Conservation (phyloP, 2,888 invertebrate genomes). For the Blomia tropicalis region DNA sequence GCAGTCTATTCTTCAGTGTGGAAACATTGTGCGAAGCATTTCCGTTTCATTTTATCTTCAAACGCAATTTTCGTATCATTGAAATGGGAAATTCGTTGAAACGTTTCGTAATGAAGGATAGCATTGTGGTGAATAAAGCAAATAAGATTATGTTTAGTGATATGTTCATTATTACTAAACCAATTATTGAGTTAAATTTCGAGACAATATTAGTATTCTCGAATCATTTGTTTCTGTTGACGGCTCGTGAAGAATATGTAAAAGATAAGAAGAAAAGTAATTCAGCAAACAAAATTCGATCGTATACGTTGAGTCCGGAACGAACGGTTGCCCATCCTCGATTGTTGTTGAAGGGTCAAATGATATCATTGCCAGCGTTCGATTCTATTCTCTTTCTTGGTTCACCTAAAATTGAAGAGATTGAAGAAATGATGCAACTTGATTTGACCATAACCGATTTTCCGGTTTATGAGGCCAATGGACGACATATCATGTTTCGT, state of each 20-base stretch:
- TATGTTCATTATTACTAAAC: conserved; percentile 30
- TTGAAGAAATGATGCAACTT: conserved; percentile 30
- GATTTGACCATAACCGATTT: conserved; percentile 32
- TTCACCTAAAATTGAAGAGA: conserved; percentile 30
- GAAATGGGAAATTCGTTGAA: conserved; percentile 26
- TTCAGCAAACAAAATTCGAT: not conserved
- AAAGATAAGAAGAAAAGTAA: not conserved
- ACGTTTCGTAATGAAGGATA: conserved; percentile 18
- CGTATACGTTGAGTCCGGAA: not conserved
- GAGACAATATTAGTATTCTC: conserved; percentile 29
- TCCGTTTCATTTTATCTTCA: conserved; percentile 32
- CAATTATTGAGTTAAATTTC: conserved; percentile 30
- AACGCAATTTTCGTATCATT: conserved; percentile 26
- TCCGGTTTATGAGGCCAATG: conserved; percentile 31
- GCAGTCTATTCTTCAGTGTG: conserved; percentile 26
- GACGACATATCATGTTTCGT: conserved; percentile 31
- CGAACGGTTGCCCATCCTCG: not conserved
- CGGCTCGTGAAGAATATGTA: conserved; percentile 8
- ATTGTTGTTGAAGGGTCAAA: conserved; percentile 32
- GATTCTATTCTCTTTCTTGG: conserved; percentile 31
- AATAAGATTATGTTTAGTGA: conserved; percentile 28
- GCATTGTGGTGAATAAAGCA: not conserved
- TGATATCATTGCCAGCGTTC: conserved; percentile 31
- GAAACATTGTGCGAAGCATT: conserved; percentile 29
- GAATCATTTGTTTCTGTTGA: conserved; percentile 23